Evolutionary conservation across 2,797 vertebrate genomes (phyloP).

Genomic region (Protonibea diacanthus): DNA sequence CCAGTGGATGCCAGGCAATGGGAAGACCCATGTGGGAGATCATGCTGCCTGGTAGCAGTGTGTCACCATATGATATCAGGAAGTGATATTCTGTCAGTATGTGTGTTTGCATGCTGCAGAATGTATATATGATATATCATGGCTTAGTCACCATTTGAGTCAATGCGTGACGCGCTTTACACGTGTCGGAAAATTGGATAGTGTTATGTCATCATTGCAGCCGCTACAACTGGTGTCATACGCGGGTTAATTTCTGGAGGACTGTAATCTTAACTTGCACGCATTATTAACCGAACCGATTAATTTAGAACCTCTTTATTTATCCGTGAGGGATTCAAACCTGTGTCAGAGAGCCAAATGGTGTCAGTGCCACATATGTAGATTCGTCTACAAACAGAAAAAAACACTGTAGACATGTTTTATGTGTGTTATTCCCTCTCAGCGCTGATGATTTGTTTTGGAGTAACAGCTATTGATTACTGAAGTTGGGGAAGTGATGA

Average conservation of each 20-base stretch:
- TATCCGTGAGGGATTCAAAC: neutral
- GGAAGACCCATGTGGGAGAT: conserved; percentile 74
- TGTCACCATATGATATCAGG: conserved; percentile 75
- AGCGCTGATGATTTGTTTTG: neutral
- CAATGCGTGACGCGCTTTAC: conserved; percentile 14
- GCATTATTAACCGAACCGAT: neutral
- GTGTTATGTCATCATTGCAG: conserved; percentile 13
- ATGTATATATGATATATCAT: conserved; percentile 24
- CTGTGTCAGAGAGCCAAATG: neutral
- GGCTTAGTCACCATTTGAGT: conserved; percentile 19
- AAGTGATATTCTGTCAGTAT: conserved; percentile 61
- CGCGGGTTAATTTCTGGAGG: neutral
- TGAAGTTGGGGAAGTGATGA: neutral
- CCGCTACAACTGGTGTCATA: neutral
- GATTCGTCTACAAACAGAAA: neutral
- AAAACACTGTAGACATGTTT: neutral
- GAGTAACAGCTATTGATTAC: neutral
- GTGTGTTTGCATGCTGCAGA: conserved; percentile 15
- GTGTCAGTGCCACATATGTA: neutral
- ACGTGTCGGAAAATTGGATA: neutral
- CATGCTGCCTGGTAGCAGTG: conserved; percentile 70
- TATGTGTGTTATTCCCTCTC: neutral
- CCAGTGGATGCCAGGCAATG: conserved; percentile 80
- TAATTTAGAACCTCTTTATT: neutral
- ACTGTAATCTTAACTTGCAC: neutral